Conservation (phyloP, 2,797 vertebrate genomes). For the Chromobotia macracanthus region DNA sequence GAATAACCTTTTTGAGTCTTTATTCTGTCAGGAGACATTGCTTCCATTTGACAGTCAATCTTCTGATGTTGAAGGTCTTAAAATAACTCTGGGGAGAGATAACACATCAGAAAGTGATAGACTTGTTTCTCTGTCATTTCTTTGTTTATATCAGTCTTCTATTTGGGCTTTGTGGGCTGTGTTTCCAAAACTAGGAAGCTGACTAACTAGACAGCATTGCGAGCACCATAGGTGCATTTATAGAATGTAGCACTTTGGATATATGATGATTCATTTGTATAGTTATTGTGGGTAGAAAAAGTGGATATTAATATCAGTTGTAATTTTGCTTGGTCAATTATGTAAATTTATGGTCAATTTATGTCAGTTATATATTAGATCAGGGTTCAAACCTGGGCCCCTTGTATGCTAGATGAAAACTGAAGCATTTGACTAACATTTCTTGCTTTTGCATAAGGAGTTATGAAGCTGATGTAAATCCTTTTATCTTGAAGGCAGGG, state of each 20-base stretch:
- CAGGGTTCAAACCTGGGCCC: background rate
- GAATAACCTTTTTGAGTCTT: conserved; percentile 43
- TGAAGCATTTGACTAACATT: background rate
- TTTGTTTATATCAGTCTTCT: background rate
- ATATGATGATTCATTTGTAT: background rate
- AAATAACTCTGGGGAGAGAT: conserved; percentile 43
- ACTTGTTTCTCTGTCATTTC: conserved; percentile 23
- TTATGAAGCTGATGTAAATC: background rate
- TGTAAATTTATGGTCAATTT: background rate
- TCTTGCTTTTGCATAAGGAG: background rate
- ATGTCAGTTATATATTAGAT: background rate
- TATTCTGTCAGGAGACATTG: conserved; percentile 41
- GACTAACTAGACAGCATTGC: background rate
- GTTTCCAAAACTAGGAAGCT: background rate
- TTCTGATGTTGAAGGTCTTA: conserved; percentile 25
- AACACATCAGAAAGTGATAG: conserved; percentile 10
- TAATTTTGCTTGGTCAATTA: background rate
- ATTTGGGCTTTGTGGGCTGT: conserved; percentile 7
- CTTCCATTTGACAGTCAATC: conserved; percentile 28
- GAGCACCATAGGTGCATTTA: background rate
- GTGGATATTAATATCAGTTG: background rate
- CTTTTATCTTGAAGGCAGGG: too few relatives aligned
- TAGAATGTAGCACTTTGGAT: background rate
- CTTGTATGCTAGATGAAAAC: background rate
- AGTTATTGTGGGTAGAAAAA: background rate